These are phyloP conservation scores for Anableps anableps DNA, from an alignment of 2,797 vertebrate genomes.

Conservation along the genomic window DNA sequence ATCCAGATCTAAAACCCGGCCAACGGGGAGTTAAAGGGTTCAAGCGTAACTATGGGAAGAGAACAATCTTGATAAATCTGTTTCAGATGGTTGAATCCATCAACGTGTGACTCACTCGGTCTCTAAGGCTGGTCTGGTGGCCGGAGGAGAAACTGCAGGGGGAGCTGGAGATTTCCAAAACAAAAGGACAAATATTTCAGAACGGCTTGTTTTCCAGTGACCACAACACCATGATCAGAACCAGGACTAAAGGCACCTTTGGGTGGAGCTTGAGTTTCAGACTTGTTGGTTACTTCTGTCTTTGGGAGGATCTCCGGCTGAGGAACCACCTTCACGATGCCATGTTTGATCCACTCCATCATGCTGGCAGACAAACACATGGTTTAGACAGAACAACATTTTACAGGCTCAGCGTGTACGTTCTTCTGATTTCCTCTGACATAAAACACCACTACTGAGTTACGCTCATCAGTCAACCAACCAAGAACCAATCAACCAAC, in stretches of 20 bases:
- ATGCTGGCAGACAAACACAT: slow-evolving; percentile 62
- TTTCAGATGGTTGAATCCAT: neutral
- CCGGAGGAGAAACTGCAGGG: slow-evolving; percentile 15
- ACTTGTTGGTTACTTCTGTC: slow-evolving; percentile 41
- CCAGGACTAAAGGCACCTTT: slow-evolving; percentile 37
- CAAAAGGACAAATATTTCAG: neutral
- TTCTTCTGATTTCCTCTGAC: neutral
- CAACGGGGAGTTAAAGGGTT: neutral
- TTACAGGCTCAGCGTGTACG: neutral
- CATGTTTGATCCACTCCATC: slow-evolving; percentile 81
- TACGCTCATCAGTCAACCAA: neutral
- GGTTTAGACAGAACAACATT: neutral
- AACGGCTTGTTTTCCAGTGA: neutral
- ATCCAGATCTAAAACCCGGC: neutral
- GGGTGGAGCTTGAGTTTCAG: slow-evolving; percentile 16
- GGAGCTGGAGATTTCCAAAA: slow-evolving; percentile 21
- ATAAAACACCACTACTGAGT: neutral
- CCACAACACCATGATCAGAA: neutral
- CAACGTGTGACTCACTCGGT: slow-evolving; percentile 50
- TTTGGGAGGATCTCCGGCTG: slow-evolving; percentile 69
- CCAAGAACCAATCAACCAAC: neutral
- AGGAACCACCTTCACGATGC: slow-evolving; percentile 83
- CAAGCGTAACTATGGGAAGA: neutral
- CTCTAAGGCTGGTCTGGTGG: slow-evolving; percentile 20
- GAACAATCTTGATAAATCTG: neutral